Percentiles rank a stretch among this genome's conserved stretches.
These are phyloP conservation scores for Microcebus ravelobensis DNA, from an alignment of 2,113 vertebrate genomes.

Conservation along the genomic window DNA sequence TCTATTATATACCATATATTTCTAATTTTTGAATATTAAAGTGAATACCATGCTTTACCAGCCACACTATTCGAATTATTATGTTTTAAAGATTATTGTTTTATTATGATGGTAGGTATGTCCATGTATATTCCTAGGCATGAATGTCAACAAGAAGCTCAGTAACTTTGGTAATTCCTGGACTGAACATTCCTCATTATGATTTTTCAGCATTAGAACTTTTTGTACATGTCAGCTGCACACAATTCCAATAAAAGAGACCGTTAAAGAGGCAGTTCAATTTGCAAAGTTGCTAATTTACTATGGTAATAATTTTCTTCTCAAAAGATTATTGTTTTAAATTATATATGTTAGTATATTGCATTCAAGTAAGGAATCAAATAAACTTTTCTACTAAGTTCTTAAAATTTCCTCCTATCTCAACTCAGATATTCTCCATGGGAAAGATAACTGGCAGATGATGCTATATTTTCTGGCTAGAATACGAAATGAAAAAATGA, in stretches of 20 bases:
- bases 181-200: background rate
- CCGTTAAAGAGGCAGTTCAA: background rate
- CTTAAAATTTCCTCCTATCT: background rate
- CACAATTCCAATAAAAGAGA: background rate
- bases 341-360: background rate
- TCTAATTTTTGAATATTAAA: background rate
- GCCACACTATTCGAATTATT: background rate
- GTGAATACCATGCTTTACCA: background rate
- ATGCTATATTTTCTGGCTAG: background rate
- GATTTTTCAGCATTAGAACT: background rate
- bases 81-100: background rate
- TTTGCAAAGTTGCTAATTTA: background rate
- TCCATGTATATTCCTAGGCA: background rate
- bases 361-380: background rate
- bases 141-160: background rate
- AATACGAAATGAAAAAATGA: background rate
- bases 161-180: background rate
- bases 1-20: background rate
- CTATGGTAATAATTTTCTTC: background rate
- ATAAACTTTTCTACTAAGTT: background rate
- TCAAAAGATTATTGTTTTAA: background rate
- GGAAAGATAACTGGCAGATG: background rate
- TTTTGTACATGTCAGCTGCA: background rate
- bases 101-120: background rate
- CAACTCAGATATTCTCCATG: background rate